Evolutionary conservation across 2,797 vertebrate species (phyloP), one percentile per base, ranked within the genome.

Genomic region (Phrynocephalus guinanensis): DNA sequence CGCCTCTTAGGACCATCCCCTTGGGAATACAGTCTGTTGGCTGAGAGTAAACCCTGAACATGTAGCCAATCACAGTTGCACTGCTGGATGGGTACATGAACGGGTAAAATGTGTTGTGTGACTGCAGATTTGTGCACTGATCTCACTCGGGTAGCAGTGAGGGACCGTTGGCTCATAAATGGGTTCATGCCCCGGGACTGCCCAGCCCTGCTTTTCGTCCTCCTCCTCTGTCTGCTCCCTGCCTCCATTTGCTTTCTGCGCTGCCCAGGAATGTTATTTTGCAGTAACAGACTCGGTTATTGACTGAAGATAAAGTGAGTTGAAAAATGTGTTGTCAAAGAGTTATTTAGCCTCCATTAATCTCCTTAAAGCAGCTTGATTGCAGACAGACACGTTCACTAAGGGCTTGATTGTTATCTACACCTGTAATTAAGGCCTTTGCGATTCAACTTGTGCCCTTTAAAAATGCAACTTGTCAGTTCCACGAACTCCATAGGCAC

Each of bases 401-500:
- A 48, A 79, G 56, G 75, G 86, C 84, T 87, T 44, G 77, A 70
- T 83, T 88, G 81, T 86, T 78, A 73, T 71, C 76, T 80, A 90
- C 91, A 89, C 71, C 66, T 87, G 89, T 87, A 79, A 84, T 91
- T 90, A 92, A 94, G 79, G 20, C 38, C 10, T 67, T 44, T 72
- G 88, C 85, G 85, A 87, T 83, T 77, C 77, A 6, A 15, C 81
- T 91, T 82, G 87, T 10, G 90, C 30, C 79, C 0, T 0, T 92
- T 90, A 77, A 24, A 76, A 91, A 91, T 83, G 83, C 90, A 80
- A 84, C 92, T 93, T 91, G 87, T 80, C 89, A 91, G 86, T 89
- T 87, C 87, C 83, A 44, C 79, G 91, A 78, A 38, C 85, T n/a
- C 83, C 87, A 67, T 24, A 0, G 50, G 11, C 52, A 22, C 22